Base-by-base conservation (phyloP, 30 jellyfish, hydroid and myxozoan species). In the Calvadosia cruxmelitensis region DNA sequence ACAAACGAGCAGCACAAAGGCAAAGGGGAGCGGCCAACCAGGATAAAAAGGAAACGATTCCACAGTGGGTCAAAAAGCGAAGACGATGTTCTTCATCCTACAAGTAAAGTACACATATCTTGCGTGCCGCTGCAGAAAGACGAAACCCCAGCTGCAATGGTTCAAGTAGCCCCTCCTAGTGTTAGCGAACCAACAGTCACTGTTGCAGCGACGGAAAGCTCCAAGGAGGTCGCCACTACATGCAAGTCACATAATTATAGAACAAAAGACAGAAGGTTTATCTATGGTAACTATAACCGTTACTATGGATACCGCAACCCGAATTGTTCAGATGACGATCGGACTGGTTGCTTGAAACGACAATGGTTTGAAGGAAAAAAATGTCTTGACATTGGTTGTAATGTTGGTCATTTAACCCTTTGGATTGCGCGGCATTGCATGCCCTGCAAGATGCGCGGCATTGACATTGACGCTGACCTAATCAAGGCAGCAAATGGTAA, bases 381-480 rank as follows among this genome's bases (percentile, higher is more conserved):
- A 29, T 89, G 98, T 69, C 67, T 89, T 25, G 94, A 81, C 53
- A 80, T 89, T 67, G 98, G 98, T 0, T 89, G 98, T 76, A 81
- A 76, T 73, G 92, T 72, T 36, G 98, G 98, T 10, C 88, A 75
- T 32, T 76, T 89, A 0, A 78, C 95, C 0, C 68, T 71, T 1
- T 77, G 76, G 70, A 89, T 89, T 74, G 84, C 85, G 25, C 34
- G 81, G 27, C 84, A 82, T 53, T 89, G 69, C 72, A 36, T 51
- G n/a, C 98, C 98, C 2, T 67, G 49, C 53, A 71, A 72, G 0
- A 31, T 89, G 15, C 71, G 50, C 2, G 98, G 98, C 30, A 33
- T 81, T 50, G 98, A 89, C 63, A 89, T 89, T 66, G 98, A 89
- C 64, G 75, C 66, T 7, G 31, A 48, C 1, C 52, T 89, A 70